Percentiles rank a stretch among this genome's conserved stretches.
Conservation (phyloP, 2,888 invertebrate species). For the Hyalella azteca region DNA sequence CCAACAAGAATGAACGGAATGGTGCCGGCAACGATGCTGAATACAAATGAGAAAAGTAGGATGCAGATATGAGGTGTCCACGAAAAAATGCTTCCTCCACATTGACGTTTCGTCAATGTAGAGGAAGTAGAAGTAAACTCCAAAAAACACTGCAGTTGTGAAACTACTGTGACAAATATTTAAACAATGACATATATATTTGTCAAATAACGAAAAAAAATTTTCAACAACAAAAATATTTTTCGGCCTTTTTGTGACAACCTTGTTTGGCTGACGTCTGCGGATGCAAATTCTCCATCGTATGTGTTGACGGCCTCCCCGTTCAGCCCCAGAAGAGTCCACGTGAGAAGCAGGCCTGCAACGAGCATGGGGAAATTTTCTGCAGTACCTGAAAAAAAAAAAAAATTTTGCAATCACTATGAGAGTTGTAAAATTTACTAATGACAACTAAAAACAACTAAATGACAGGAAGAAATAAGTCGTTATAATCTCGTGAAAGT, state of each 20-base stretch:
- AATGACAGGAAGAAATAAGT: neutral
- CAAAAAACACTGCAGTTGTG: conserved; percentile 67
- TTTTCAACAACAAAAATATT: neutral
- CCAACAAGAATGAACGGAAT: conserved; percentile 85
- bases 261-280: neutral
- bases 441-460: neutral
- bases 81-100: conserved; percentile 64
- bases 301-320: conserved; percentile 4
- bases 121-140: conserved; percentile 73
- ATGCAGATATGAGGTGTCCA: conserved; percentile 77
- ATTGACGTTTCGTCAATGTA: conserved; percentile 60
- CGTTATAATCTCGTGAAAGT: no score
- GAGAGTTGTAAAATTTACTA: neutral
- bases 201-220: neutral
- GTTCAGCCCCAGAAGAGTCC: neutral
- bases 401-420: neutral
- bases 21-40: conserved; percentile 81
- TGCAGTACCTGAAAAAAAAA: neutral
- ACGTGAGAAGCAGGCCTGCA: neutral
- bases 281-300: neutral
- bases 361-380: neutral
- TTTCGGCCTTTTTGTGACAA: neutral
- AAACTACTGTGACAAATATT: neutral
- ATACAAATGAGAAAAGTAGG: conserved; percentile 78
- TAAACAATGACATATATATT: neutral